Evolutionary conservation across 2,113 vertebrate genomes (phyloP).

Genomic region (Columba livia): DNA sequence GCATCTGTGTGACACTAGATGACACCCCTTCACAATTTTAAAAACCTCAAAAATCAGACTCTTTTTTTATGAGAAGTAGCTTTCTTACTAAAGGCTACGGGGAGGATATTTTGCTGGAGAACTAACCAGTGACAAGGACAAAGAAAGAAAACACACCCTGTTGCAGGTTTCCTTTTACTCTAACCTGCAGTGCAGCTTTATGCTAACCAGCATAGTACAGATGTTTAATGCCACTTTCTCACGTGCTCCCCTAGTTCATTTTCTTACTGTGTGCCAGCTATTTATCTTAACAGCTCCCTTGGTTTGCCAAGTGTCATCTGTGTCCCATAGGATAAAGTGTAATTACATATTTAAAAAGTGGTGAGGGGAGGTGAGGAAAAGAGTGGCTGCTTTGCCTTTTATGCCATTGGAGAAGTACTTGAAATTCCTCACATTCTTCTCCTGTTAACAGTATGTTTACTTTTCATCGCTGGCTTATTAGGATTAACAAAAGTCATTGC

Average conservation of each 20-base stretch:
- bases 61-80: background rate
- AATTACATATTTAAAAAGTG: slow-evolving; percentile 53
- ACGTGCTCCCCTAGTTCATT: background rate
- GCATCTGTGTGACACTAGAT: background rate
- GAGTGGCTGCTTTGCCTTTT: slow-evolving; percentile 70
- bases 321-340: slow-evolving; percentile 8
- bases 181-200: slow-evolving; percentile 1
- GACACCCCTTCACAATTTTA: background rate
- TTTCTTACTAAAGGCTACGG: background rate
- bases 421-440: slow-evolving; percentile 91
- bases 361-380: slow-evolving; percentile 35
- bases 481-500: slow-evolving; percentile 86
- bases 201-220: background rate
- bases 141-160: background rate
- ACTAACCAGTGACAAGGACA: background rate
- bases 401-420: slow-evolving; percentile 84
- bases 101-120: slow-evolving; percentile 34
- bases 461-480: slow-evolving; percentile 85
- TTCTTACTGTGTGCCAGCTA: background rate
- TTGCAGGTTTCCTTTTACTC: slow-evolving; percentile 42
- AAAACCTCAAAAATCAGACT: background rate
- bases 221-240: background rate
- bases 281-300: background rate
- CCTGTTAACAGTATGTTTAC: slow-evolving; percentile 83
- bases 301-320: slow-evolving; percentile 56